phyloP scores from a whole-genome alignment of 2,888 invertebrate species.

The Drosophila eohydei region DNA sequence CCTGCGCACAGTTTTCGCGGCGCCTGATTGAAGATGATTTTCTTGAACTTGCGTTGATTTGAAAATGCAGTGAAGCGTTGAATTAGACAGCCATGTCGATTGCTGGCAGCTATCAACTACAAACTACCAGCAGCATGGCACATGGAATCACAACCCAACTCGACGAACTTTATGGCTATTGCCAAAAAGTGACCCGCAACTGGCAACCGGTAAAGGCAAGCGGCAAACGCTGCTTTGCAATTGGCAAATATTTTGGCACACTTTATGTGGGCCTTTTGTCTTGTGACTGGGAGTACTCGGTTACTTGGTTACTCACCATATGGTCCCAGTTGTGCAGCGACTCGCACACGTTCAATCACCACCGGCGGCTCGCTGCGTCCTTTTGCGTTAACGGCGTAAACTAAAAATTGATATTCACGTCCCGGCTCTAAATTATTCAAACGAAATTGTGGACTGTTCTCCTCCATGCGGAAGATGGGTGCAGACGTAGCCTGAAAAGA shows the following conservation, averaged over 20 bases:
- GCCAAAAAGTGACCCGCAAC: conserved; percentile 43
- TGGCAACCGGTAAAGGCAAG: conserved; percentile 8
- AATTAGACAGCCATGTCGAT: conserved; percentile 70
- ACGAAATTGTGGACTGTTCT: conserved; percentile 89
- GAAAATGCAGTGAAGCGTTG: conserved; percentile 76
- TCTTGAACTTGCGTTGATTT: conserved; percentile 77
- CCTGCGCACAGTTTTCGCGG: conserved; percentile 65
- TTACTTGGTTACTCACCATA: conserved; percentile 81
- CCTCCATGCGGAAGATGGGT: conserved; percentile 88
- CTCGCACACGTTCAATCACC: conserved; percentile 87
- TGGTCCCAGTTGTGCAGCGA: conserved; percentile 85
- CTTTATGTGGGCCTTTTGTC: conserved; percentile 40
- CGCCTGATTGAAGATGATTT: conserved; percentile 78
- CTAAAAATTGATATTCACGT: conserved; percentile 90
- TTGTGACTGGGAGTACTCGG: conserved; percentile 1
- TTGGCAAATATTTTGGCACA: conserved; percentile 56
- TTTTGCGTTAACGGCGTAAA: conserved; percentile 93
- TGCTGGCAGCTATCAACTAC: conserved; percentile 30
- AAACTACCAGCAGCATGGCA: conserved; percentile 9
- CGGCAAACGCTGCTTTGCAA: conserved; percentile 31
- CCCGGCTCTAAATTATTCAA: conserved; percentile 91
- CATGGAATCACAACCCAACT: conserved; percentile 29
- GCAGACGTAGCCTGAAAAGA: conserved; percentile 85
- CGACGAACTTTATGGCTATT: conserved; percentile 52
- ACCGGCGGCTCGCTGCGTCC: conserved; percentile 91